Evolutionary conservation across 2,888 invertebrate genomes (phyloP).

Genomic region (Chrysolina americana): DNA sequence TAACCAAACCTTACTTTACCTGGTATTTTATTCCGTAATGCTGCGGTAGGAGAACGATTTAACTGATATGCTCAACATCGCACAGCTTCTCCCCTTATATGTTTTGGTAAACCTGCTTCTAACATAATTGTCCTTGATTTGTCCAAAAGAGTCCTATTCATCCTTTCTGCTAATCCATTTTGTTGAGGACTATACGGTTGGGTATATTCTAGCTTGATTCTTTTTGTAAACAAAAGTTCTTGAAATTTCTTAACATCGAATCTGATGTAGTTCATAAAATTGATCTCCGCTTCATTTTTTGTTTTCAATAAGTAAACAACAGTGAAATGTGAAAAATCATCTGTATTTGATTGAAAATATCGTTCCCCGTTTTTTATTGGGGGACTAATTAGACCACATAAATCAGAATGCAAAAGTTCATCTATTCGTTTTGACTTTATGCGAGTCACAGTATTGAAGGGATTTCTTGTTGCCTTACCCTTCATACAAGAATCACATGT

Average conservation of each 20-base stretch:
- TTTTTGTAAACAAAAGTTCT: not conserved
- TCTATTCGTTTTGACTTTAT: not conserved
- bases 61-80: not conserved
- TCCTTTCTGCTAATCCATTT: not conserved
- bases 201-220: not conserved
- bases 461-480: too few species aligned
- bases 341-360: not conserved
- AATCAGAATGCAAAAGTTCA: not conserved
- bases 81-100: not conserved
- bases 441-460: not conserved
- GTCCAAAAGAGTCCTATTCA: not conserved
- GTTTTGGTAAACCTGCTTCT: not conserved
- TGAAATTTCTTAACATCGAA: not conserved
- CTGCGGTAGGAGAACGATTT: too few species aligned
- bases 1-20: too few species aligned
- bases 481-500: too few species aligned
- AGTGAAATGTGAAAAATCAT: not conserved
- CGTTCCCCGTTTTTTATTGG: not conserved
- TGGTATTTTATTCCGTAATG: too few species aligned
- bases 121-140: not conserved
- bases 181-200: not conserved
- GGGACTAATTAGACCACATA: not conserved
- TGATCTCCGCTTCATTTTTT: not conserved
- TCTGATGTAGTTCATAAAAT: not conserved
- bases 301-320: not conserved